Evolutionary conservation across 2,797 vertebrate species (phyloP).

Genomic region (Myiotriccus ornatus): DNA sequence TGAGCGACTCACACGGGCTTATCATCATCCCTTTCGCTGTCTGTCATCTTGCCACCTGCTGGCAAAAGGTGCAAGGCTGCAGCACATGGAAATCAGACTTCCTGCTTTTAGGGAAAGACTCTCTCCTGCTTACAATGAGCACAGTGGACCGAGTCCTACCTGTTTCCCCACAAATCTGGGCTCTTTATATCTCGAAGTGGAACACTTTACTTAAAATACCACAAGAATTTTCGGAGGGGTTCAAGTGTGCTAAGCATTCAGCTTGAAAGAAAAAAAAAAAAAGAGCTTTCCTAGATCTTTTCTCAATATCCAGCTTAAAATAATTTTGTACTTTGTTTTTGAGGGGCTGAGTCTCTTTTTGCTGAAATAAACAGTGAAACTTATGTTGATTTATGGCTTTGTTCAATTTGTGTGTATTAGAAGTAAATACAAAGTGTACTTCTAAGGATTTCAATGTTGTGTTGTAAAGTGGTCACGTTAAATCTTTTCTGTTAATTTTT

Average conservation of each 20-base stretch:
- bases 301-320: background rate
- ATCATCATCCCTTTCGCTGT: background rate
- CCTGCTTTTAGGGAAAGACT: background rate
- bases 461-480: background rate
- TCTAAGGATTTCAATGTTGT: background rate
- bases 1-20: background rate
- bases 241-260: background rate
- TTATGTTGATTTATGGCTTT: background rate
- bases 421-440: background rate
- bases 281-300: background rate
- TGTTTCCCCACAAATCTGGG: background rate
- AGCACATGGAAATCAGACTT: background rate
- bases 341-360: background rate
- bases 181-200: background rate
- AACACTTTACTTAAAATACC: background rate
- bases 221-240: background rate
- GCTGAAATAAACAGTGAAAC: background rate
- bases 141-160: background rate
- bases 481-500: background rate
- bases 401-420: background rate
- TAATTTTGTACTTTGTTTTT: background rate
- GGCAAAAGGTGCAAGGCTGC: background rate
- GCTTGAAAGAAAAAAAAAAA: background rate
- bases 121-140: background rate
- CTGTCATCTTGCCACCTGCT: slow-evolving; percentile 54